Evolutionary conservation across 2,888 invertebrate species (phyloP).

Genomic region (Tenodera sinensis): DNA sequence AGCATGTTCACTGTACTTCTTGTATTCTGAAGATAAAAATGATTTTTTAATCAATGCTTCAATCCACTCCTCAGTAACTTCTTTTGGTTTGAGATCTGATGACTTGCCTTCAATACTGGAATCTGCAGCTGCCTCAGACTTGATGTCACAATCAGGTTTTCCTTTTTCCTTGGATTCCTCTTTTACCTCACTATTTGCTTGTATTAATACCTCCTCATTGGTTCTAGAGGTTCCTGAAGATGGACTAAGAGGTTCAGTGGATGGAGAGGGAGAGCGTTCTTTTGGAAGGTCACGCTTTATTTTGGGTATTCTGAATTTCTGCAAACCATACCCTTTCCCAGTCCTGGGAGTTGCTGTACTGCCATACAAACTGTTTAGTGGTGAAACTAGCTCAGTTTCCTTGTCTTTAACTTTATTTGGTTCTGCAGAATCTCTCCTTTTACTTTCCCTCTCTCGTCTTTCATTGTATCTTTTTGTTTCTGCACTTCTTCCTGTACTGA

Average conservation of each 20-base stretch:
- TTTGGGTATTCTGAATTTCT: constrained; percentile 55
- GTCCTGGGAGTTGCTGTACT: constrained; percentile 44
- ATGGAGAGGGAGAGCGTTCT: constrained; percentile 26
- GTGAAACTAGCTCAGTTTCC: constrained; percentile 38
- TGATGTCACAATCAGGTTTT: background rate
- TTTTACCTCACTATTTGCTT: background rate
- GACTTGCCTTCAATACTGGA: background rate
- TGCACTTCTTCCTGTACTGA: background rate
- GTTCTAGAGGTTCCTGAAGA: background rate
- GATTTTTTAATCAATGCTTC: constrained; percentile 40
- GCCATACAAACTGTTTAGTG: constrained; percentile 50
- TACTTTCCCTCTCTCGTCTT: background rate
- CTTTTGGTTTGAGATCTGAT: constrained; percentile 18
- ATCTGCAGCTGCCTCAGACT: background rate
- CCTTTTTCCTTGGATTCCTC: background rate
- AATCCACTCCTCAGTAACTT: constrained; percentile 40
- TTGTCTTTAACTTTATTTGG: background rate
- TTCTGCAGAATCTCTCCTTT: background rate
- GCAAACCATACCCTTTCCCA: constrained; percentile 49
- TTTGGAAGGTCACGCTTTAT: constrained; percentile 39
- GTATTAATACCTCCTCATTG: background rate
- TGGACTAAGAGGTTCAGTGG: constrained; percentile 19
- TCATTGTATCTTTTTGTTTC: background rate
- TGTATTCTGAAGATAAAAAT: constrained; percentile 39
- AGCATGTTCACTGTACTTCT: constrained; percentile 44